Evolutionary conservation across 1,140 invertebrate species (phyloP), one percentile per base, ranked within the genome.

Genomic region (Drosophila arizonae): DNA sequence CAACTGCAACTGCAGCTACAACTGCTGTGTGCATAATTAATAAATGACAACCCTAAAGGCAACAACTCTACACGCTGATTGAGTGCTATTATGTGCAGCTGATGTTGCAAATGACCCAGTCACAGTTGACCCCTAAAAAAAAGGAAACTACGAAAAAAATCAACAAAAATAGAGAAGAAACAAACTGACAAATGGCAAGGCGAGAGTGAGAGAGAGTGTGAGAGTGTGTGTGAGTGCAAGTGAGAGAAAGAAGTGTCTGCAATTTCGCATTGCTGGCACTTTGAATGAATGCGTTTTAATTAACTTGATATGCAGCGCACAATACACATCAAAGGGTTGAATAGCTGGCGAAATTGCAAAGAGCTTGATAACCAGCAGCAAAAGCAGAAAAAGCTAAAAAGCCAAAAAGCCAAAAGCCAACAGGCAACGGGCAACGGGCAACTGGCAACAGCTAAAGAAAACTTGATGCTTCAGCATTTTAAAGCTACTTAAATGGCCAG

Each of bases 211-310:
- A 15, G 50, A n/a, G 28, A 33, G 50, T 0, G 3, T n/a, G 30
- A 8, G 17, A 41, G 13, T 13, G 36, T 2, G 26, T 10, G 56
- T 3, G 17, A 11, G 41, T 4, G 39, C 26, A 11, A 46, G 41
- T 0, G n/a, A 13, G n/a, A 10, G 26, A 6, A 4, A 26, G 24
- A 67, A 68, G 56, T 73, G 71, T 73, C 71, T 73, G 65, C 71
- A 73, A 73, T 69, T 73, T 68, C 26, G 66, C 71, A 69, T 56
- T 51, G 71, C 71, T 73, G 57, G 66, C 71, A 69, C 71, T 73
- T 69, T 68, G 65, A 73, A 73, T 73, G 71, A 73, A 73, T 73
- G 71, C 71, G 71, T 73, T 73, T 73, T 73, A 73, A 73, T 73
- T 73, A 73, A 73, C 71, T 73, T 73, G 58, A 73, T 73, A 73